Base-by-base conservation (phyloP, 2,113 vertebrate species). In the Propithecus coquereli region DNA sequence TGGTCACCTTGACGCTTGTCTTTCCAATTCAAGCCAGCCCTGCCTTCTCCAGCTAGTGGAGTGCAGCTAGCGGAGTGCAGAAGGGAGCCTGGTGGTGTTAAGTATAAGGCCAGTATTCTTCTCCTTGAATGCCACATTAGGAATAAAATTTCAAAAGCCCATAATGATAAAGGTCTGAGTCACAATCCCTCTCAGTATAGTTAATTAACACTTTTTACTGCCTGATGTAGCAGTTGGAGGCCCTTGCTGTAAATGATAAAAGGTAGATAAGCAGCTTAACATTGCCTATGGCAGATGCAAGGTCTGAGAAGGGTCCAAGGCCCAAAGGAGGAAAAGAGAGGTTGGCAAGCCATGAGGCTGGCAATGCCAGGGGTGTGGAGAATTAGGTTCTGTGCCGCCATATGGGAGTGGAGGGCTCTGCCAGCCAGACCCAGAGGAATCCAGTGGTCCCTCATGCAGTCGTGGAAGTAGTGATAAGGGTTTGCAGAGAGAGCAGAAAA, bases 141-240 rank as follows among this genome's bases (percentile, higher is more conserved):
- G 45, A 93, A 93, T 71, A 81, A 95, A 82, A 54, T 30, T 86
- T 93, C 54, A 63, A 83, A 94, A 94, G 8, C 57, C 34, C 47
- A 65, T 61, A 87, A 85, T 50, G 43, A 94, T 86, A 47, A 94
- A 94, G 59, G 32, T 74, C 47, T 91, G 63, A 96, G 76, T 45
- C 37, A 92, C 92, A 45, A 84, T 52, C 81, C 43, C 57, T 66
- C 54, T 92, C 34, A 57, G 45, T 92, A 40, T 40, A 94, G 68
- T 82, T 94, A 66, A 89, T 61, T 87, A 91, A 83, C 66, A 61
- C 27, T 66, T 93, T 82, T 70, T 87, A 83, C 10, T 59, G 12
- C 40, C 79, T 59, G 8, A 10, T 80, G 3, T 47, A 93, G 40
- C 45, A 93, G 59, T 88, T 87, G 77, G 66, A 97, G 68, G 81